Evolutionary conservation across 2,113 vertebrate species (phyloP).

Genomic region (Pteropus alecto): DNA sequence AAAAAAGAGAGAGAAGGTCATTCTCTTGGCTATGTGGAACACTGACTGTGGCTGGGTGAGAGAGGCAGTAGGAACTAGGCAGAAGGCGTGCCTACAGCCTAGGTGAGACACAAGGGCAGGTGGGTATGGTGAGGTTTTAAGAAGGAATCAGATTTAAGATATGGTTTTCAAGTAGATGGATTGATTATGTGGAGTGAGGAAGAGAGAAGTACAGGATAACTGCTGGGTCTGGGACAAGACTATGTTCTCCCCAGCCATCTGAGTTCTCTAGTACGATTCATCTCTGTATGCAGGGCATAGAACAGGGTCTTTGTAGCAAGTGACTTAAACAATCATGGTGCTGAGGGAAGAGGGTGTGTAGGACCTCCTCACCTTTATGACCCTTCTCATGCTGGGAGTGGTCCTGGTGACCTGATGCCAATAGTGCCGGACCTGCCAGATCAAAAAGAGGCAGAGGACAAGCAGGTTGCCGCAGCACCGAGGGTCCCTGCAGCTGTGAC

Average conservation of each 20-base stretch:
- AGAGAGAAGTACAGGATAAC: not conserved
- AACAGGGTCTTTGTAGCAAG: not conserved
- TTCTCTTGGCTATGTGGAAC: not conserved
- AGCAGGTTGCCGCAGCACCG: slow-evolving; percentile 65
- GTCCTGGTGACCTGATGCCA: slow-evolving; percentile 38
- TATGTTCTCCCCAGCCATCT: not conserved
- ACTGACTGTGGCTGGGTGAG: not conserved
- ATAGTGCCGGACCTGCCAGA: slow-evolving; percentile 57
- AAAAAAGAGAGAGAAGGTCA: not conserved
- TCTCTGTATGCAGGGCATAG: not conserved
- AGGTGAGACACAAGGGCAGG: not conserved
- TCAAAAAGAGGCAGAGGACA: slow-evolving; percentile 66
- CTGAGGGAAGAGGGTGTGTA: not conserved
- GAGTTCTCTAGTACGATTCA: not conserved
- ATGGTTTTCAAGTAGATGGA: not conserved
- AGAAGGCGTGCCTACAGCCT: not conserved
- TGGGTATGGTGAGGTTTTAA: not conserved
- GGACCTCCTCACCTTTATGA: slow-evolving; percentile 53
- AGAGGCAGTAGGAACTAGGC: not conserved
- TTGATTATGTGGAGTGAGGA: not conserved
- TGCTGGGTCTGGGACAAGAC: not conserved
- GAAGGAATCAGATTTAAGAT: not conserved
- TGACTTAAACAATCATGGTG: not conserved
- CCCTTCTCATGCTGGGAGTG: not conserved
- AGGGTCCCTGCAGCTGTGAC: slow-evolving; percentile 54